These are phyloP conservation scores for Enteromius thamalakanensis DNA, from an alignment of 2,797 vertebrate species.

Conservation along the genomic window DNA sequence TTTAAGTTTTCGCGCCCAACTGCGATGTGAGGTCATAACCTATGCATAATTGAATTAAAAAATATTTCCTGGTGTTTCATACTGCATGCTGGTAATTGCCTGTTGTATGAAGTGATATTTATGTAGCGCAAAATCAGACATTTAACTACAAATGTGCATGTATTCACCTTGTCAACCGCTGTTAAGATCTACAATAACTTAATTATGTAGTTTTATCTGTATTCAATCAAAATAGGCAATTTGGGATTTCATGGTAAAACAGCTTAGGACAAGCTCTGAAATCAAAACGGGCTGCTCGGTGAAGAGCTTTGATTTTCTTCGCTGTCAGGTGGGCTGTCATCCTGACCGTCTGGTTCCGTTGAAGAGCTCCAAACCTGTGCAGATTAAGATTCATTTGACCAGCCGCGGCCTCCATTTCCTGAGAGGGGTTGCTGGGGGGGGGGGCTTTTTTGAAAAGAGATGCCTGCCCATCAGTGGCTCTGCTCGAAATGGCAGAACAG, in stretches of 20 bases:
- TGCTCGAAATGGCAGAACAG: constrained; percentile 68
- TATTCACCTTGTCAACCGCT: constrained; percentile 26
- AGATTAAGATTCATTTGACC: constrained; percentile 68
- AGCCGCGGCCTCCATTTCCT: constrained; percentile 61
- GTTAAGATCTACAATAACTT: constrained; percentile 40
- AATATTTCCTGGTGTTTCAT: background rate
- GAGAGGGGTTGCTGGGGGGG: constrained; percentile 53
- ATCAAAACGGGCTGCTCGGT: constrained; percentile 42
- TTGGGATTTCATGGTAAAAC: constrained; percentile 47
- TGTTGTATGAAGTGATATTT: constrained; percentile 14
- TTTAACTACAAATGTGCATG: constrained; percentile 8
- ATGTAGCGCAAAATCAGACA: background rate
- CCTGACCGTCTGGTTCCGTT: constrained; percentile 59
- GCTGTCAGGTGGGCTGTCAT: constrained; percentile 63
- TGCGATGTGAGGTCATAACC: constrained; percentile 13
- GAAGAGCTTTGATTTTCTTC: constrained; percentile 59
- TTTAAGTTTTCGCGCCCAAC: constrained; percentile 1
- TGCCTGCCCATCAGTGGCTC: constrained; percentile 67
- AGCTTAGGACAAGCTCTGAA: constrained; percentile 17
- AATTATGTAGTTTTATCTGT: constrained; percentile 29
- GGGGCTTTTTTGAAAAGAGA: constrained; percentile 60
- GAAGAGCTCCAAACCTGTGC: constrained; percentile 64
- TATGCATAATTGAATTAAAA: constrained; percentile 20
- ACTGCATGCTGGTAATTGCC: background rate
- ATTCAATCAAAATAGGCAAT: constrained; percentile 29